These are phyloP conservation scores for Chrysopilus asiliformis DNA, from an alignment of 2,888 invertebrate species.

Conservation along the genomic window DNA sequence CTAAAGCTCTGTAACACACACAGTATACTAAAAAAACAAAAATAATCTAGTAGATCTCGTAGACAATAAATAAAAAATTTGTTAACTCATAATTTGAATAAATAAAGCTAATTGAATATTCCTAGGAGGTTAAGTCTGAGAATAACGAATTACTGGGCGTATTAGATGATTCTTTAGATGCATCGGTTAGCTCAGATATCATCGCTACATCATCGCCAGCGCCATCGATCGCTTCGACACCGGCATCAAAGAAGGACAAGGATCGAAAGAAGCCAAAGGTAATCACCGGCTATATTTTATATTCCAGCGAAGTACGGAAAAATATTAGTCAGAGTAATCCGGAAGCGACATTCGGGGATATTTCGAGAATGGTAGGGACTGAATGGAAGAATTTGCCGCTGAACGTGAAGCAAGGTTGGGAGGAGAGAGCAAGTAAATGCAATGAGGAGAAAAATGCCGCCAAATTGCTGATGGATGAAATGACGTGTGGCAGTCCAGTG, in stretches of 20 bases:
- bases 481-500: slow-evolving; percentile 35
- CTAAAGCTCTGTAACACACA: too few species aligned
- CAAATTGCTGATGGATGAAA: slow-evolving; percentile 41
- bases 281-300: slow-evolving; percentile 93
- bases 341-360: slow-evolving; percentile 82
- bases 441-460: slow-evolving; percentile 71
- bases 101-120: too few species aligned
- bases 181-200: slow-evolving; percentile 70
- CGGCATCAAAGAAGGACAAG: slow-evolving; percentile 26
- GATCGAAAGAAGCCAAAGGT: slow-evolving; percentile 45
- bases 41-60: too few species aligned
- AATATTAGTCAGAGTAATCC: slow-evolving; percentile 88
- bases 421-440: slow-evolving; percentile 77
- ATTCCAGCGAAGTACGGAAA: slow-evolving; percentile 91
- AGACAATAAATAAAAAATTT: too few species aligned
- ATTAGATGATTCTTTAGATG: slow-evolving; percentile 69
- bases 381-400: slow-evolving; percentile 90
- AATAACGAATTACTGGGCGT: slow-evolving; percentile 31
- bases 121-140: slow-evolving; percentile 24
- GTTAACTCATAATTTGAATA: too few species aligned
- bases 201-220: slow-evolving; percentile 44
- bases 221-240: slow-evolving; percentile 36
- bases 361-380: slow-evolving; percentile 58
- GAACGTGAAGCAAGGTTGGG: slow-evolving; percentile 84
- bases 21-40: too few species aligned